phyloP scores from a whole-genome alignment of 2,888 invertebrate genomes.

The Polyommatus iphigenia region DNA sequence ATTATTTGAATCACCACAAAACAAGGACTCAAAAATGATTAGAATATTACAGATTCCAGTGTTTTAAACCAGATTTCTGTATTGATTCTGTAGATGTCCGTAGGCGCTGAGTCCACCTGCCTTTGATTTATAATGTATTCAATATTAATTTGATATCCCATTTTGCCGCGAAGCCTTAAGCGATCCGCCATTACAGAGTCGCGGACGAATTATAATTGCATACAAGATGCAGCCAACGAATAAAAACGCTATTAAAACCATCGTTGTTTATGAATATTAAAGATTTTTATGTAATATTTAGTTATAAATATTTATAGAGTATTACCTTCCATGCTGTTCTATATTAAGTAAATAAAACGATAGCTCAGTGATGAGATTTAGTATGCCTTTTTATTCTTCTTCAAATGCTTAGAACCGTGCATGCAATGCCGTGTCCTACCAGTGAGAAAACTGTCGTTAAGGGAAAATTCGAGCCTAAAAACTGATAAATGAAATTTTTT shows the following conservation, averaged over 20 bases:
- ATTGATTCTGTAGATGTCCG: constrained; percentile 73
- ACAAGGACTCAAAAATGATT: constrained; percentile 47
- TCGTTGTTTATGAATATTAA: constrained; percentile 25
- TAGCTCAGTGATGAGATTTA: not conserved
- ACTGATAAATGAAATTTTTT: too few species aligned
- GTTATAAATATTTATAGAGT: not conserved
- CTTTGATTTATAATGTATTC: constrained; percentile 80
- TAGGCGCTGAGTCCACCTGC: constrained; percentile 78
- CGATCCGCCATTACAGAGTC: constrained; percentile 76
- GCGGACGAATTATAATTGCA: constrained; percentile 76
- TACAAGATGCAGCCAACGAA: constrained; percentile 52
- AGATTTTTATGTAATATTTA: constrained; percentile 1
- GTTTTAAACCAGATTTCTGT: constrained; percentile 50
- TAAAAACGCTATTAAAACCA: constrained; percentile 22
- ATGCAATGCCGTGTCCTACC: too few species aligned
- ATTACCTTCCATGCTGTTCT: not conserved
- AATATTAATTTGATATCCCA: constrained; percentile 81
- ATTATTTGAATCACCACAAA: constrained; percentile 38
- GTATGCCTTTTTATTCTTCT: too few species aligned
- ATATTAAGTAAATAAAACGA: too few species aligned
- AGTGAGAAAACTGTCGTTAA: too few species aligned
- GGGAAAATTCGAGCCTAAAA: too few species aligned
- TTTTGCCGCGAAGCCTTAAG: constrained; percentile 77
- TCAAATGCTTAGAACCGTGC: too few species aligned
- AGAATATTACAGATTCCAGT: constrained; percentile 59